Conservation (phyloP, 1,140 invertebrate genomes). For the Atta colombica region DNA sequence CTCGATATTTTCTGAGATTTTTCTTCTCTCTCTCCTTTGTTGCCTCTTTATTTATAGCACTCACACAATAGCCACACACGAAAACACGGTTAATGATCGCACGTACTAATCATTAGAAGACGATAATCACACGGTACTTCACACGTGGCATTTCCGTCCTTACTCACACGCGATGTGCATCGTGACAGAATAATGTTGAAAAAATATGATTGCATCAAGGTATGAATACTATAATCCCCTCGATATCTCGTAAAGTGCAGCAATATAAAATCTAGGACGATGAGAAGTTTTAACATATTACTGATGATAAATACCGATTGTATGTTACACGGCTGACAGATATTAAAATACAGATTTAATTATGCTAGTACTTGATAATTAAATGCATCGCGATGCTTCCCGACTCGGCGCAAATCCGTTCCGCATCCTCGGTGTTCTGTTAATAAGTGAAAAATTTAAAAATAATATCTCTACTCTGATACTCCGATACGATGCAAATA, state of each 20-base stretch:
- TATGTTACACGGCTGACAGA: background rate
- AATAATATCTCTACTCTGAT: constrained; percentile 1
- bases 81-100: constrained; percentile 7
- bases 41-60: background rate
- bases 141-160: background rate
- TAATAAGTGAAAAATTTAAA: constrained; percentile 4
- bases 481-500: background rate
- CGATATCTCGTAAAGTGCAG: background rate
- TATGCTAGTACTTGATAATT: background rate
- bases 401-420: background rate
- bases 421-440: constrained; percentile 4
- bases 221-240: background rate
- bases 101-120: constrained; percentile 11
- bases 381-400: background rate
- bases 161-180: constrained; percentile 10
- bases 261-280: background rate
- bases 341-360: constrained; percentile 19
- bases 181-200: constrained; percentile 8
- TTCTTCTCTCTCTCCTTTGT: background rate
- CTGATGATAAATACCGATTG: background rate
- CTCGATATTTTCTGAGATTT: background rate
- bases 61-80: background rate
- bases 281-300: background rate
- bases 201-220: background rate
- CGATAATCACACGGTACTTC: background rate